A percentile compares a stretch with the other conserved stretches of the same genome.
Conservation (phyloP, 92 coral and sea anemone species). For the Porites evermanni region DNA sequence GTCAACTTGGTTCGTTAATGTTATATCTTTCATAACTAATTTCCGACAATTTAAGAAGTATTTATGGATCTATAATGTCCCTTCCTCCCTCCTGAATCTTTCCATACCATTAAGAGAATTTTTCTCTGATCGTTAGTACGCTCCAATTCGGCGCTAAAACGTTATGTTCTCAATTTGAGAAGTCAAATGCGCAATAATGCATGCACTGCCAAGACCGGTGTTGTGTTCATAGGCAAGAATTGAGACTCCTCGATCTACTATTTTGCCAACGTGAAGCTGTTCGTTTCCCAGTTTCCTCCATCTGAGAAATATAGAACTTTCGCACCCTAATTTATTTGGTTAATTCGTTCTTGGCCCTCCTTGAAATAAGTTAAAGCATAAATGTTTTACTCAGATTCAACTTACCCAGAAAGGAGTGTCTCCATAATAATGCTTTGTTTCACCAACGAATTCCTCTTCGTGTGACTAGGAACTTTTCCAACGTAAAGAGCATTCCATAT, state of each 20-base stretch:
- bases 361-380: not conserved
- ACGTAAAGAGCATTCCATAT: slow-evolving; percentile 61
- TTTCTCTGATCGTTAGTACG: not conserved
- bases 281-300: not conserved
- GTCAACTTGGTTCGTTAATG: not conserved
- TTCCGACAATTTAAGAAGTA: not conserved
- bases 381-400: slow-evolving; percentile 3
- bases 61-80: not conserved
- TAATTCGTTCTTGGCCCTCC: not conserved
- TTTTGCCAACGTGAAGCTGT: no score
- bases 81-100: no score
- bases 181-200: no score
- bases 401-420: slow-evolving; percentile 14
- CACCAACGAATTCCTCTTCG: slow-evolving; percentile 48
- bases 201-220: no score
- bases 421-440: slow-evolving; percentile 59
- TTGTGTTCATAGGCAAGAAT: no score
- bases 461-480: slow-evolving; percentile 56
- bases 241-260: no score
- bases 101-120: not conserved
- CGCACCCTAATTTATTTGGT: not conserved
- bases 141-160: no score
- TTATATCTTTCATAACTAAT: slow-evolving; percentile 14
- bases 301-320: not conserved
- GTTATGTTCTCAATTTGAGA: no score